Conservation (phyloP, 2,113 vertebrate species). For the Lycocorax pyrrhopterus region DNA sequence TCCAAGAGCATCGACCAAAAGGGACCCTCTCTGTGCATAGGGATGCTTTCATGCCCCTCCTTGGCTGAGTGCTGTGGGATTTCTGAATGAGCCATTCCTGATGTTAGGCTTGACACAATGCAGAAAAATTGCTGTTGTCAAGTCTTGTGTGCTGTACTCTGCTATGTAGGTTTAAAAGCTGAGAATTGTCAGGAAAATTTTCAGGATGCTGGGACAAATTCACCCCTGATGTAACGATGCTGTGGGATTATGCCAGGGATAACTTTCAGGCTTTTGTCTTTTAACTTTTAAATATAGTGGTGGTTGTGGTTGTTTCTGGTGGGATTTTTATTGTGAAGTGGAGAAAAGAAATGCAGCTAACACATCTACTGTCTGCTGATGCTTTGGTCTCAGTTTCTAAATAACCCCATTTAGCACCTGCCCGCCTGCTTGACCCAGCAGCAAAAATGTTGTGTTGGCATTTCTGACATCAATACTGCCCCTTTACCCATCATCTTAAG, state of each 20-base stretch:
- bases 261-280: not conserved
- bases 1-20: not conserved
- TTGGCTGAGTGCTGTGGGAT: not conserved
- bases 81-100: not conserved
- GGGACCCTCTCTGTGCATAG: not conserved
- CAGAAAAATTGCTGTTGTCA: not conserved
- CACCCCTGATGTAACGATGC: not conserved
- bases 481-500: conserved; percentile 10
- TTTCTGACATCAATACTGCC: conserved; percentile 1
- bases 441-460: not conserved
- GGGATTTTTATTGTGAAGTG: not conserved
- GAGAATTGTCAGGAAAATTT: not conserved
- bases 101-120: not conserved
- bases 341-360: not conserved
- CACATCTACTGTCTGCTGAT: not conserved
- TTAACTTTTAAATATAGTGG: not conserved
- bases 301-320: not conserved
- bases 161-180: not conserved
- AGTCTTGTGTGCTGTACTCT: not conserved
- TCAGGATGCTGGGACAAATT: not conserved
- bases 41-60: not conserved
- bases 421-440: not conserved
- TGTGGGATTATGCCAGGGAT: not conserved
- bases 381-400: not conserved
- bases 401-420: conserved; percentile 24